Conservation (phyloP, 2,797 vertebrate genomes). For the Intellagama lesueurii region DNA sequence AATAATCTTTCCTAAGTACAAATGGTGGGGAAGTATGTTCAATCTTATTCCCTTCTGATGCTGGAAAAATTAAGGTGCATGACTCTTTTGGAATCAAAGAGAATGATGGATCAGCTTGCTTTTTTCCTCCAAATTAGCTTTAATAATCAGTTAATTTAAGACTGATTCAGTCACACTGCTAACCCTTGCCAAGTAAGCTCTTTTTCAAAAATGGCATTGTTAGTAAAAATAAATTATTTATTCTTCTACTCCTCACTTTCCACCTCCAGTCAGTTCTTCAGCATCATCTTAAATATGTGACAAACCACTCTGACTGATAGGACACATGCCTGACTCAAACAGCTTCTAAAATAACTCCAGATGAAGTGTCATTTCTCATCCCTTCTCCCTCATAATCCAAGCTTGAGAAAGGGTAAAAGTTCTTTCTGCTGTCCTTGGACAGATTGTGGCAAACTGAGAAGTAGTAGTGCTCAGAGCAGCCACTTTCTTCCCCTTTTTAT, state of each 20-base stretch:
- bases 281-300: background rate
- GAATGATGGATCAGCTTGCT: too few species aligned
- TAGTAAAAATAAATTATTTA: background rate
- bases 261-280: background rate
- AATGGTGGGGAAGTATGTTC: background rate
- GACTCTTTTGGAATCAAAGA: too few species aligned
- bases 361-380: background rate
- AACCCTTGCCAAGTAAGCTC: background rate
- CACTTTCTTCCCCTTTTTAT: background rate
- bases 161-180: background rate
- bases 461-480: background rate
- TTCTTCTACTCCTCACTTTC: background rate
- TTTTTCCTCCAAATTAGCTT: too few species aligned
- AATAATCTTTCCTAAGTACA: background rate
- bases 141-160: background rate
- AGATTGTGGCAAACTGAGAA: background rate
- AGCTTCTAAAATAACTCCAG: background rate
- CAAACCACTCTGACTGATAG: background rate
- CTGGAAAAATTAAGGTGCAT: background rate
- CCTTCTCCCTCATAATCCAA: background rate
- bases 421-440: background rate
- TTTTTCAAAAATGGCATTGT: background rate
- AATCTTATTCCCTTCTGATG: background rate
- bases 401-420: background rate
- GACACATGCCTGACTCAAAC: background rate